Conservation (phyloP, 2,888 invertebrate species). For the Dioctria rufipes region DNA sequence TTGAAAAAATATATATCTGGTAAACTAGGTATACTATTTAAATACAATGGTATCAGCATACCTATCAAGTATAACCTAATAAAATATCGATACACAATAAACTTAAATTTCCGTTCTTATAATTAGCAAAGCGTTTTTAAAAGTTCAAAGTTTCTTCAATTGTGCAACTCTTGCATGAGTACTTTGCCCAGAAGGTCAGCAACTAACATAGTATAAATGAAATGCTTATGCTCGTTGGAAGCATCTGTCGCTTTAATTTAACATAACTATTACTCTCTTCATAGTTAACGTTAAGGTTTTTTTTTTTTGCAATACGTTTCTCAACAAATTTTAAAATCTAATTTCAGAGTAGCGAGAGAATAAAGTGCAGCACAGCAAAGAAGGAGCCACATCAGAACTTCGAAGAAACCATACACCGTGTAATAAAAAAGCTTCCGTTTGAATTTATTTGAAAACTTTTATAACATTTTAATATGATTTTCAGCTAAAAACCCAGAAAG, state of each 20-base stretch:
- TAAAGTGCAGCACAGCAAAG: constrained; percentile 68
- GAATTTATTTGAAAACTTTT: constrained; percentile 39
- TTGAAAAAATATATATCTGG: too few species aligned
- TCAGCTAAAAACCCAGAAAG: constrained; percentile 70
- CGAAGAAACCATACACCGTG: constrained; percentile 71
- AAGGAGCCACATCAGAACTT: constrained; percentile 71
- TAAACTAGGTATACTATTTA: too few species aligned
- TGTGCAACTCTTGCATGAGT: too few species aligned
- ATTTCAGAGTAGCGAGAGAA: constrained; percentile 68
- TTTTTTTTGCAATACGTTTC: constrained; percentile 14
- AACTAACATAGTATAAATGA: too few species aligned
- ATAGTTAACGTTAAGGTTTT: not conserved
- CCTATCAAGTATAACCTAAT: too few species aligned
- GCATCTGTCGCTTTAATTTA: not conserved
- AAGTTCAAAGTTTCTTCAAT: too few species aligned
- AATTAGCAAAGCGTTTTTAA: too few species aligned
- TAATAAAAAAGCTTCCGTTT: constrained; percentile 62
- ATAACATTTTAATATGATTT: constrained; percentile 34
- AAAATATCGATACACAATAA: too few species aligned
- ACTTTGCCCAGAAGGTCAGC: too few species aligned
- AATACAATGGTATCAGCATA: too few species aligned
- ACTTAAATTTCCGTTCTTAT: too few species aligned
- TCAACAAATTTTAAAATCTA: constrained; percentile 34
- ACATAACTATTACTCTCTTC: not conserved
- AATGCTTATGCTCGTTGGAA: not conserved